These are phyloP conservation scores for Hyposmocoma kahamanoa DNA, from an alignment of 1,140 invertebrate genomes.

Conservation along the genomic window DNA sequence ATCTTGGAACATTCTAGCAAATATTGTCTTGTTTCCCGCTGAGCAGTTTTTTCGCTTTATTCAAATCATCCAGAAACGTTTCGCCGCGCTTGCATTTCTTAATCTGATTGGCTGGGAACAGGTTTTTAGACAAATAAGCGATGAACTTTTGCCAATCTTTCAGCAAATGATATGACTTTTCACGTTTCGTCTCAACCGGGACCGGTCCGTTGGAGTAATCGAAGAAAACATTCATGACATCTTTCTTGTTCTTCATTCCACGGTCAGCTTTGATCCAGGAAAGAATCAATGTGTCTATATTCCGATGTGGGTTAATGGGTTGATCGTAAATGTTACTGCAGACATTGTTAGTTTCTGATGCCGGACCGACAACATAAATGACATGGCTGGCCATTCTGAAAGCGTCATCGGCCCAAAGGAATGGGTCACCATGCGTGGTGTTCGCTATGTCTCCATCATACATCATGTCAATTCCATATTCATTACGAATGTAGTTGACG, in stretches of 20 bases:
- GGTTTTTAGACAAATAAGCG: constrained; percentile 47
- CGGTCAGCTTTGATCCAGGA: constrained; percentile 31
- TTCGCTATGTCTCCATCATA: constrained; percentile 49
- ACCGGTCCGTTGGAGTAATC: constrained; percentile 48
- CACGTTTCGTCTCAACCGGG: constrained; percentile 42
- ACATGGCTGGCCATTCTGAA: constrained; percentile 41
- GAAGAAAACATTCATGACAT: constrained; percentile 52
- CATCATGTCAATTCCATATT: constrained; percentile 53
- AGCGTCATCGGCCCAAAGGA: constrained; percentile 50
- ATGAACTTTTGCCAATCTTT: constrained; percentile 60
- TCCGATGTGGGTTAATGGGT: constrained; percentile 43
- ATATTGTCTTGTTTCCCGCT: constrained; percentile 35
- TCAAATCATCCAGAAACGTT: constrained; percentile 51
- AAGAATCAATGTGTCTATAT: constrained; percentile 39
- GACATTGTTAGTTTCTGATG: constrained; percentile 35
- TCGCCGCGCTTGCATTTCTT: constrained; percentile 50
- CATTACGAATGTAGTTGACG: constrained; percentile 40
- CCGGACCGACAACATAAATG: constrained; percentile 50
- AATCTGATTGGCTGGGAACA: constrained; percentile 49
- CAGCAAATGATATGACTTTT: constrained; percentile 42
- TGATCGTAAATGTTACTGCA: constrained; percentile 61
- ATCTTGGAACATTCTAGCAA: too few species aligned
- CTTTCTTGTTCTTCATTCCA: constrained; percentile 25
- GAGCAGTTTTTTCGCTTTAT: constrained; percentile 49
- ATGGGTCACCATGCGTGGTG: constrained; percentile 50